A percentile compares a stretch with the other conserved stretches of the same genome.
Conservation (phyloP, 2,113 vertebrate species). For the Tychaedon coryphoeus region DNA sequence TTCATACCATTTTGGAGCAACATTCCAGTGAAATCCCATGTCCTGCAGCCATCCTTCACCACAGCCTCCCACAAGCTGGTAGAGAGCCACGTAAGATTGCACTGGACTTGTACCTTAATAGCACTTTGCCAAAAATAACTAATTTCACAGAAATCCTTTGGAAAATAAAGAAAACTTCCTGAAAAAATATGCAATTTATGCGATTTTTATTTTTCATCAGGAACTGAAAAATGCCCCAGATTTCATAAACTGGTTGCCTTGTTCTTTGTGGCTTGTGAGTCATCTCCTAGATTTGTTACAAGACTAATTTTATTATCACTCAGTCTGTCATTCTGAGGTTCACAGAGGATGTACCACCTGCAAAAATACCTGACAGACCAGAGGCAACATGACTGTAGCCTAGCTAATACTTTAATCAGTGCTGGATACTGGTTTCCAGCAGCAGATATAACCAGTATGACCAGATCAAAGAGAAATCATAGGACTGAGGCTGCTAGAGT, state of each 20-base stretch:
- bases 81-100: neutral
- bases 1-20: neutral
- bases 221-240: neutral
- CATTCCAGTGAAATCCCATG: neutral
- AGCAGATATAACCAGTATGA: neutral
- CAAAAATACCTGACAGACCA: neutral
- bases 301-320: neutral
- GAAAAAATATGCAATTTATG: neutral
- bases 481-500: neutral
- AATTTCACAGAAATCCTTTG: neutral
- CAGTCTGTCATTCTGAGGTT: neutral
- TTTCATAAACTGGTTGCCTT: constrained; percentile 10
- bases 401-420: neutral
- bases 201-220: neutral
- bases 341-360: accelerated
- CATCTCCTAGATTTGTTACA: neutral
- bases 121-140: neutral
- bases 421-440: neutral
- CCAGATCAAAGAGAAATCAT: neutral
- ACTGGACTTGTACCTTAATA: neutral
- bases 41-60: neutral
- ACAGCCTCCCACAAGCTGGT: neutral
- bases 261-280: neutral
- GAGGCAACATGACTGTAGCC: neutral
- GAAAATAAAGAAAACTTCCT: neutral